Evolutionary conservation across 2,113 vertebrate species (phyloP), one percentile per base, ranked within the genome.

Genomic region (Ciconia maguari): DNA sequence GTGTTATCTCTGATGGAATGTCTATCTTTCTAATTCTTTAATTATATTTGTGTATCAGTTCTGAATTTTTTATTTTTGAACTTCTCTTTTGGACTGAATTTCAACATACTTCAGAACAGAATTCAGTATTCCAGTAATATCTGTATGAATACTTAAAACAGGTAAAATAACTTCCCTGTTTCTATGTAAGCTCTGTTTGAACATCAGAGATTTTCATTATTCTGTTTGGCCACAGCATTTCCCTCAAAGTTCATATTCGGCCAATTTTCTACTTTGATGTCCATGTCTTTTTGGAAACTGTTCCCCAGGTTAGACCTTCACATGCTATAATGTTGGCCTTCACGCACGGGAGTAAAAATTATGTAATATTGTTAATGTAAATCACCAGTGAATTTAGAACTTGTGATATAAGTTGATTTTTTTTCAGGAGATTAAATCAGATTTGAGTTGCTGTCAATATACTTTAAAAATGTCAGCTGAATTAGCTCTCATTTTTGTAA

Each of bases 131-230:
- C 30, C 83, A 65, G 27, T 89, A 78, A 71, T 81, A 71, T 25
- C 34, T 68, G 18, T 51, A 60, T 87, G 83, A 94, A 84, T 79
- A 75, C 17, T 64, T 92, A 78, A 79, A 89, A 41, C 51, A 81
- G 51, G 65, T 89, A 75, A 89, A 87, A 95, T 70, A 95, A 75
- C 69, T 92, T 96, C 24, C n/a, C 27, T 74, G 15, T 87, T 93
- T 84, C 72, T 91, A 3, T 78, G n/a, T 87, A 69, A 89, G 17
- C 26, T 85, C 48, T 77, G 7, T 74, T 77, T 89, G 64, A 94
- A 78, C 55, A 75, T 87, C 69, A 91, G 72, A 97, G 51, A 71
- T 66, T 64, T 90, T 91, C 48, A 44, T 93, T 84, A 71, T 58
- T 94, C 89, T 71, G 13, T 89, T 89, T 93, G 74, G 44, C 87